phyloP scores from a whole-genome alignment of 2,888 invertebrate species.

The Rhagium mordax region DNA sequence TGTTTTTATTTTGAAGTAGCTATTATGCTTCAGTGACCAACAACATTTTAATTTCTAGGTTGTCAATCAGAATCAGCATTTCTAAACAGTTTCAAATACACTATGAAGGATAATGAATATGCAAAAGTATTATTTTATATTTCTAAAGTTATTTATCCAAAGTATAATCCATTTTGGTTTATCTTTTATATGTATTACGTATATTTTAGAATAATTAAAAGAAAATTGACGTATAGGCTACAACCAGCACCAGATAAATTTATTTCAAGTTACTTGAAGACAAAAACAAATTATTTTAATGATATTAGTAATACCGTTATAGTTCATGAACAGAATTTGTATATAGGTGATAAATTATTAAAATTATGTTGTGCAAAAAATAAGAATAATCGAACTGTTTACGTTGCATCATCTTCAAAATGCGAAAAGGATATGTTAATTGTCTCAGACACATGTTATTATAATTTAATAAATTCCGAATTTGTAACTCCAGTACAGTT shows the following conservation, averaged over 20 bases:
- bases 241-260: constrained; percentile 52
- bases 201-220: constrained; percentile 59
- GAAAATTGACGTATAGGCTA: constrained; percentile 54
- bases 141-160: constrained; percentile 52
- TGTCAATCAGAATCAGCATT: neutral
- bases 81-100: constrained; percentile 1
- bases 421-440: constrained; percentile 43
- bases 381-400: constrained; percentile 44
- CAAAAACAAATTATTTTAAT: constrained; percentile 42
- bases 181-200: constrained; percentile 63
- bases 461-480: constrained; percentile 40
- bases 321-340: constrained; percentile 54
- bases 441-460: constrained; percentile 47
- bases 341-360: constrained; percentile 50
- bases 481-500: constrained; percentile 40
- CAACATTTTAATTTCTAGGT: neutral
- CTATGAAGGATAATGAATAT: neutral
- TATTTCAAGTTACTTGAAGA: constrained; percentile 45
- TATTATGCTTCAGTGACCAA: neutral
- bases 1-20: neutral
- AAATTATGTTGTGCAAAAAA: constrained; percentile 43
- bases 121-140: constrained; percentile 40
- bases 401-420: constrained; percentile 39
- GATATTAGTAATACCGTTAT: constrained; percentile 62
- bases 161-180: constrained; percentile 61